Base-by-base conservation (phyloP, 1,140 invertebrate genomes). In the Bombus balteatus region DNA sequence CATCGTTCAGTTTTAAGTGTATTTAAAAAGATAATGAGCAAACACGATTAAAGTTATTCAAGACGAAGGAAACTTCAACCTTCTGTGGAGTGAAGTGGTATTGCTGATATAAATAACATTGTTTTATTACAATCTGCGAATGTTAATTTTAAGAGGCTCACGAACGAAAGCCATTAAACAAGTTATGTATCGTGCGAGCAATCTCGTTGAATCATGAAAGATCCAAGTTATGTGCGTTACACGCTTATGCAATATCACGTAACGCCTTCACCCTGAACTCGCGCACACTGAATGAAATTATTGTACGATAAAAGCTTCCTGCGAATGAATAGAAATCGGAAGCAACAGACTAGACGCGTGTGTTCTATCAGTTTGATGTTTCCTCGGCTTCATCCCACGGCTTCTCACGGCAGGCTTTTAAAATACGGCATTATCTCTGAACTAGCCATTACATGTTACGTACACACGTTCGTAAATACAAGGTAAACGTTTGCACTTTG, bases 401-500 rank as follows among this genome's bases (percentile, higher is more conserved):
- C 32, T 75, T 34, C 28, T 75, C 47, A 53, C 12, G 47, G 2
- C 5, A 32, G n/a, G n/a, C 74, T 83, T 57, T 47, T 34, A 28
- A 76, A 83, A 47, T 13, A 32, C 13, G 2, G 47, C 66, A 62
- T 72, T 59, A 57, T 59, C 39, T 18, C 6, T 22, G 22, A 70
- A 78, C 62, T 80, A n/a, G 75, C 37, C 66, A n/a, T 84, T 79
- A 84, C 53, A 41, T 37, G 41, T 37, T 41, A 43, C 37, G 34
- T 37, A 37, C 75, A 43, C 75, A 41, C n/a, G 83, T 25, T 71
- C 68, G 34, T 85, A 85, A 85, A 85, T 80, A 80, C 57, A 73
- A 28, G 2, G 68, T 68, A 85, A 85, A 85, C 83, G 73, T 85
- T 85, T 85, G 57, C 77, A 80, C 76, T 65, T 22, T 57, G 77